Base-by-base conservation (phyloP, 2,797 vertebrate genomes). In the Chrysocyon brachyurus region DNA sequence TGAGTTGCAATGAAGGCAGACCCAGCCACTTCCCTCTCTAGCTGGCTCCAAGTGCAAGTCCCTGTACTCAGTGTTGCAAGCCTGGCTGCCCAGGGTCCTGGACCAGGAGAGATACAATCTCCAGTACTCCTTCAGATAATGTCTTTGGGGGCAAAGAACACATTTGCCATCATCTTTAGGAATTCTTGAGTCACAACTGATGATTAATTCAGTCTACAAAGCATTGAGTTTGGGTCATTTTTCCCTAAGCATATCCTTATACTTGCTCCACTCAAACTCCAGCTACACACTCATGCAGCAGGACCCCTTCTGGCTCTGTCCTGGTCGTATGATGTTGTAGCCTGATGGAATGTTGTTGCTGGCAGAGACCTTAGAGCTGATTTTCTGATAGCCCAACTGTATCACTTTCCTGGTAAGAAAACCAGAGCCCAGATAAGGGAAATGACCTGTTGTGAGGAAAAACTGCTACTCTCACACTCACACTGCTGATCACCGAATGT, bases 181-280 rank as follows among this genome's bases (percentile, higher is more conserved):
- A 91, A 91, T 66, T 72, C 49, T 91, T 52, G 87, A 87, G 84
- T 59, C 64, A 31, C 66, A 49, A 54, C 49, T 54, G n/a, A 33
- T 21, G 22, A 79, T 46, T 54, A 46, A 73, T 59, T 85, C 22
- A 59, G 79, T 84, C 63, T 59, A 6, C 1, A 21, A 26, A 26
- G 22, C 40, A 52, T 3, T 54, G 63, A 63, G 14, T 36, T 40
- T 75, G 72, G 57, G 84, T 66, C 72, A 46, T 68, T 84, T 36
- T 15, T 1, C 28, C 66, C 36, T 15, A 40, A 54, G 31, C 6
- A 0, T 0, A 24, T 54, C 56, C 15, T 89, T 33, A n/a, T 3
- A 40, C 15, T 33, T 22, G 28, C 9, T n/a, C 10, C 33, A 28
- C 56, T 64, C 12, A 17, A 54, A 22, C 26, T 46, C 54, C 56